Base-by-base conservation (phyloP, 2,888 invertebrate species). In the Zaprionus obscuricornis region DNA sequence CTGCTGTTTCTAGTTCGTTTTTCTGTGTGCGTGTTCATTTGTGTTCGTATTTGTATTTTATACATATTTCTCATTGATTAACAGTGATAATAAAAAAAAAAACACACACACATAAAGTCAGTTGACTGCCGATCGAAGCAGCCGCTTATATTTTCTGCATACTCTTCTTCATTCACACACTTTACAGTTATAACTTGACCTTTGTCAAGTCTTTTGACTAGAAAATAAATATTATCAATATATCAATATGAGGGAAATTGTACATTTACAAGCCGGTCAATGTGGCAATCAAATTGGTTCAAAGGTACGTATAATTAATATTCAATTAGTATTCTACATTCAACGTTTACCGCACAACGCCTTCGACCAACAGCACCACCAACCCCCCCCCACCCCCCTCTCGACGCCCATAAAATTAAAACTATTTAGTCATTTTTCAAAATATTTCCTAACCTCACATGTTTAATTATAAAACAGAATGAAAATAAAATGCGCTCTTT, bases 211-310 rank as follows among this genome's bases (percentile, higher is more conserved):
- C 33, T 36, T 7, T 20, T 7, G 51, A 14, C 45, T 4, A 10
- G 20, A 26, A 37, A n/a, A n/a, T n/a, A n/a, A n/a, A n/a, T n/a
- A n/a, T n/a, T n/a, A n/a, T n/a, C n/a, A n/a, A n/a, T n/a, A n/a
- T n/a, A n/a, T n/a, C n/a, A n/a, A n/a, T 81, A 97, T 97, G 97
- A 94, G 97, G 92, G 97, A 97, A 94, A 97, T 97, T 87, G 96
- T 97, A 74, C 96, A 97, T 91, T 92, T 97, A 68, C 97, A 97
- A 90, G 96, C 95, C 60, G 96, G 96, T 59, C 96, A 97, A 90
- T 97, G 96, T 90, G 96, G 96, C 69, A 97, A 97, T 90, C 97
- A 97, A 91, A 96, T 97, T 88, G 97, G 97, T 76, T 96, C 96
- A 65, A 97, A 97, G 95, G 97, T 96, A 77, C 66, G 90, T 88